Percentiles rank a stretch among this genome's conserved stretches.
phyloP scores from a whole-genome alignment of 2,113 vertebrate species.

The Cebus imitator region DNA sequence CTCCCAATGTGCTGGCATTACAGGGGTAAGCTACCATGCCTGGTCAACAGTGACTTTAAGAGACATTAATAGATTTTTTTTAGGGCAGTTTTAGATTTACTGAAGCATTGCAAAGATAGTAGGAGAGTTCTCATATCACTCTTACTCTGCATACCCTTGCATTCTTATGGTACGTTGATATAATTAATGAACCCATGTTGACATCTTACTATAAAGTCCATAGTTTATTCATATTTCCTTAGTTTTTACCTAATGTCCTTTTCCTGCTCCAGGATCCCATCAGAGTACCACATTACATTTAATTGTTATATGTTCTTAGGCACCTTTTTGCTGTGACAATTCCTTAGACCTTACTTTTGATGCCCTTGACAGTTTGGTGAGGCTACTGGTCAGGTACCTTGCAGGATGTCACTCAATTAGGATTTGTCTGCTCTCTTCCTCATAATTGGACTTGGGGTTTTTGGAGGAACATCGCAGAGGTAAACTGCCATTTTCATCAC shows the following conservation, averaged over 20 bases:
- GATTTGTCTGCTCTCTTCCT: not conserved
- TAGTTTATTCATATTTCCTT: conserved; percentile 8
- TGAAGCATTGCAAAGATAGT: not conserved
- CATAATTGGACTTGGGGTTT: not conserved
- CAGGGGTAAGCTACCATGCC: not conserved
- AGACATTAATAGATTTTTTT: not conserved
- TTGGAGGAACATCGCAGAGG: not conserved
- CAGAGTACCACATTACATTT: not conserved
- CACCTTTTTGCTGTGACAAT: not conserved
- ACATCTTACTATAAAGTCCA: not conserved
- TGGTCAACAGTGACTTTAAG: not conserved
- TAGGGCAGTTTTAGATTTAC: not conserved
- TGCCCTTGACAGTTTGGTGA: not conserved
- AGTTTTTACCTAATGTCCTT: not conserved
- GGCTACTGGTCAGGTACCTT: not conserved
- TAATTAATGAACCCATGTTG: not conserved
- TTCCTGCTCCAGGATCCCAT: not conserved
- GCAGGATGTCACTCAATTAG: not conserved
- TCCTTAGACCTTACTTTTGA: not conserved
- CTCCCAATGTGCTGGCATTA: not conserved
- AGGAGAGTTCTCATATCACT: not conserved
- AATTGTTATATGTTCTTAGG: not conserved
- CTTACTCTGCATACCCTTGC: not conserved
- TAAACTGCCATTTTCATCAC: not conserved
- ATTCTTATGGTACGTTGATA: not conserved